Evolutionary conservation across 2,888 invertebrate genomes (phyloP).

Genomic region (Sabatieria punctata): DNA sequence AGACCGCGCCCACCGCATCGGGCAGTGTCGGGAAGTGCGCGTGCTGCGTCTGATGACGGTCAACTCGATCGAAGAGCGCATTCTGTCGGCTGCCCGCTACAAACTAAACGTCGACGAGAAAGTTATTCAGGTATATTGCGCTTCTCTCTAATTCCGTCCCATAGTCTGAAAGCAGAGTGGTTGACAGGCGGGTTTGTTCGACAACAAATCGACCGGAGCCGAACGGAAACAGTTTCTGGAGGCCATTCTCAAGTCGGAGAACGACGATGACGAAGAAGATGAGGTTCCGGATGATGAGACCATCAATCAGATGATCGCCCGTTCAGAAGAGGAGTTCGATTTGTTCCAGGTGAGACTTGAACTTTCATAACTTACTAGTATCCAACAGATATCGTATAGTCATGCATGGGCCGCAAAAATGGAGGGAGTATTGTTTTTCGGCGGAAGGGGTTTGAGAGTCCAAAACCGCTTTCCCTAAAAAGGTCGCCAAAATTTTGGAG

Average conservation of each 20-base stretch:
- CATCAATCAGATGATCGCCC: constrained; percentile 95
- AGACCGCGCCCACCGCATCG: constrained; percentile 97
- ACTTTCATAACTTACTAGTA: too few relatives aligned
- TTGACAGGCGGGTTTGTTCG: constrained; percentile 87
- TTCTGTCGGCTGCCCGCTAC: constrained; percentile 89
- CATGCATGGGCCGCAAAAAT: too few relatives aligned
- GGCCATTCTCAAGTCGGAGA: constrained; percentile 56
- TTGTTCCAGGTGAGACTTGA: constrained; percentile 56
- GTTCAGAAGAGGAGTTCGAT: constrained; percentile 84
- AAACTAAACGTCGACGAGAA: constrained; percentile 99
- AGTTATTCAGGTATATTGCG: constrained; percentile 54
- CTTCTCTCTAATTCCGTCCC: constrained; percentile 49
- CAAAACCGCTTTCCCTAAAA: too few relatives aligned
- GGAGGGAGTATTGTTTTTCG: too few relatives aligned
- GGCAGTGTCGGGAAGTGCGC: constrained; percentile 87
- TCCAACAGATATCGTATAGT: too few relatives aligned
- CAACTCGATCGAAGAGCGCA: constrained; percentile 94
- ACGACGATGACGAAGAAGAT: constrained; percentile 50
- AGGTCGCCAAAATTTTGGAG: too few relatives aligned
- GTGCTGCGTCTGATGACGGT: constrained; percentile 94
- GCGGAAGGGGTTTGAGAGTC: too few relatives aligned
- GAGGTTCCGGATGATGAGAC: constrained; percentile 97
- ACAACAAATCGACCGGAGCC: constrained; percentile 92
- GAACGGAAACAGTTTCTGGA: constrained; percentile 91
- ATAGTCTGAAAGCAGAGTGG: neutral